Percentiles rank a stretch among this genome's conserved stretches.
These are phyloP conservation scores for Platynereis dumerilii DNA, from an alignment of 2,888 invertebrate species.

Conservation along the genomic window DNA sequence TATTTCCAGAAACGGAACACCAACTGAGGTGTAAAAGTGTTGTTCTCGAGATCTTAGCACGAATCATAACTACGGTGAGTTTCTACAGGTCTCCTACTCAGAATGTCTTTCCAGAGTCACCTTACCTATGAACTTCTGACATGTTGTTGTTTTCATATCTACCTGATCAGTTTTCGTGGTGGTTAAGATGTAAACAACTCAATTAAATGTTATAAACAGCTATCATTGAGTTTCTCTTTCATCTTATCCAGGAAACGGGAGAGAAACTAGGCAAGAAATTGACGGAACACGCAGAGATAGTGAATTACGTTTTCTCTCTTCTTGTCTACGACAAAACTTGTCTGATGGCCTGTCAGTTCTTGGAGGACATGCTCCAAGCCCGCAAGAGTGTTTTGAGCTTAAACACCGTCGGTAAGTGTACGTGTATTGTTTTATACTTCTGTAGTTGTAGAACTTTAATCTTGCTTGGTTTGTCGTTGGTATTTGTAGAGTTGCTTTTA, in stretches of 20 bases:
- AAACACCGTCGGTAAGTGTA: conserved; percentile 54
- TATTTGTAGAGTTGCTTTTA: no score
- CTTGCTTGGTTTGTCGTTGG: no score
- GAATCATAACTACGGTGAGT: conserved; percentile 39
- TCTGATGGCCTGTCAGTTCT: conserved; percentile 57
- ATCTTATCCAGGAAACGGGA: conserved; percentile 49
- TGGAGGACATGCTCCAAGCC: conserved; percentile 60
- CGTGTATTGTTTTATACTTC: neutral
- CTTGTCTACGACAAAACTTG: conserved; percentile 57
- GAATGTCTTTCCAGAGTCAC: no score
- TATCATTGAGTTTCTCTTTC: no score
- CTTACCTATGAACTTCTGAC: no score
- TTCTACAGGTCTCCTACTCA: no score
- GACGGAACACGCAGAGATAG: conserved; percentile 51
- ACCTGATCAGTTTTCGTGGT: conserved; percentile 2
- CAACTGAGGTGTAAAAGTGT: conserved; percentile 55
- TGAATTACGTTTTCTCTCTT: conserved; percentile 58
- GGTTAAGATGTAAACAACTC: neutral
- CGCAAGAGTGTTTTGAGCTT: conserved; percentile 55
- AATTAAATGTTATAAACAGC: neutral
- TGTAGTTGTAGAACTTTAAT: no score
- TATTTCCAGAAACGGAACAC: conserved; percentile 47
- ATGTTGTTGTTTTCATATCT: neutral
- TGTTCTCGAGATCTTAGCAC: conserved; percentile 55
- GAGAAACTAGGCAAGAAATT: conserved; percentile 48